Evolutionary conservation across 2,113 vertebrate genomes (phyloP), one percentile per base, ranked within the genome.

Genomic region (Acanthisitta chloris): DNA sequence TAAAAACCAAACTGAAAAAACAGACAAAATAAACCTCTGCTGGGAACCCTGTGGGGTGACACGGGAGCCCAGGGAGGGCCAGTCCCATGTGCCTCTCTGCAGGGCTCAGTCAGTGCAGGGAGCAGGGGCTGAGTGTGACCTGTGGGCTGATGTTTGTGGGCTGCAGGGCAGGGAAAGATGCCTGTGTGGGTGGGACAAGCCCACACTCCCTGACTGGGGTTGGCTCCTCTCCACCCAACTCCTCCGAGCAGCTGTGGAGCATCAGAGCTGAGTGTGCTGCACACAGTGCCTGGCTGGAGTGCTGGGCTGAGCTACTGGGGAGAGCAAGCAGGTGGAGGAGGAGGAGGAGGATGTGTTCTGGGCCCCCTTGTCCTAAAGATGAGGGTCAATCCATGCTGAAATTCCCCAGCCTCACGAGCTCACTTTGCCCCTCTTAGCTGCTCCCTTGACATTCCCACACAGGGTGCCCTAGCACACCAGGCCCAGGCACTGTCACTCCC

Each of bases 81-180:
- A 33, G 45, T 23, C 14, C 36, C 8, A 0, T 1, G 14, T n/a
- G 67, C 25, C 52, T 7, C 61, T 52, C 74, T n/a, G 51, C 70
- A 74, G 21, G 24, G 52, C 69, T 66, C 49, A 46, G 23, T 2
- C 1, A 25, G 42, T 8, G 10, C 67, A 48, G 48, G 26, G 36
- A 78, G 79, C 20, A 29, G 40, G 33, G 26, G 14, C 9, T 1
- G 4, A 45, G 66, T 71, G 48, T 15, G 43, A 57, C 38, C 40
- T 0, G 0, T 2, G 2, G 28, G 45, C 36, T 88, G 51, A 59
- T 1, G 1, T n/a, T 26, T n/a, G 21, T 20, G 43, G 64, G 82
- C 48, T 77, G 77, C 18, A 28, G 81, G 57, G 40, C 10, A 26
- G 28, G 76, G 34, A 52, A 29, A 8, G 28, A 31, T 61, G 28